These are phyloP conservation scores for Myanophis thanlyinensis DNA, from an alignment of 2,113 vertebrate genomes.

Conservation along the genomic window DNA sequence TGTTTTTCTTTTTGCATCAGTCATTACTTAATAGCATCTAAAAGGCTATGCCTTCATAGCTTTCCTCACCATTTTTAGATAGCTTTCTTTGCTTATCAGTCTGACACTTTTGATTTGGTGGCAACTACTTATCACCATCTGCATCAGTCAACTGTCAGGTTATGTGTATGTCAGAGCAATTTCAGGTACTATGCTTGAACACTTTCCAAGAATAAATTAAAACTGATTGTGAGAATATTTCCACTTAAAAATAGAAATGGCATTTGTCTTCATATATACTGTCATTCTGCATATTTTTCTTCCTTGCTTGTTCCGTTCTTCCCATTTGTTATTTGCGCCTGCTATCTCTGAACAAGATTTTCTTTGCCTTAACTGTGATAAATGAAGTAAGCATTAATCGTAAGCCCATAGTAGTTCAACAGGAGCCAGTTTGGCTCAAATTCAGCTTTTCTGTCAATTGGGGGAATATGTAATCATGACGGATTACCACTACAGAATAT, in stretches of 20 bases:
- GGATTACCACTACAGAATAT: constrained; percentile 64
- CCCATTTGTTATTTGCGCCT: neutral
- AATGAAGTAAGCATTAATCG: constrained; percentile 60
- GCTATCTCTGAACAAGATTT: constrained; percentile 53
- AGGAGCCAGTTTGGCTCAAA: constrained; percentile 64
- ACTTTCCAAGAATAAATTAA: neutral
- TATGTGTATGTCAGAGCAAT: neutral
- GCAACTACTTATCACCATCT: neutral
- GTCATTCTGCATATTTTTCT: neutral
- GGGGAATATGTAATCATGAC: constrained; percentile 60
- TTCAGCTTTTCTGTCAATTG: constrained; percentile 54
- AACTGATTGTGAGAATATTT: neutral
- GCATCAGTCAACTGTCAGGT: neutral
- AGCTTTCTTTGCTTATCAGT: neutral
- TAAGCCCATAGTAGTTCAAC: constrained; percentile 45
- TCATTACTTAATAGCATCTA: neutral
- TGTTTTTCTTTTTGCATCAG: neutral
- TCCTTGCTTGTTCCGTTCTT: neutral
- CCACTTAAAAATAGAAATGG: neutral
- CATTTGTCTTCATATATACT: neutral
- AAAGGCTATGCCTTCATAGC: neutral
- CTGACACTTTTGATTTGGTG: neutral
- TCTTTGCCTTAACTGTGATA: constrained; percentile 57
- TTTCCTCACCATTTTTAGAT: neutral
- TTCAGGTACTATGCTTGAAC: neutral